A percentile compares a stretch with the other conserved stretches of the same genome.
Conservation (phyloP, 2,888 invertebrate genomes). For the Sepiola atlantica region DNA sequence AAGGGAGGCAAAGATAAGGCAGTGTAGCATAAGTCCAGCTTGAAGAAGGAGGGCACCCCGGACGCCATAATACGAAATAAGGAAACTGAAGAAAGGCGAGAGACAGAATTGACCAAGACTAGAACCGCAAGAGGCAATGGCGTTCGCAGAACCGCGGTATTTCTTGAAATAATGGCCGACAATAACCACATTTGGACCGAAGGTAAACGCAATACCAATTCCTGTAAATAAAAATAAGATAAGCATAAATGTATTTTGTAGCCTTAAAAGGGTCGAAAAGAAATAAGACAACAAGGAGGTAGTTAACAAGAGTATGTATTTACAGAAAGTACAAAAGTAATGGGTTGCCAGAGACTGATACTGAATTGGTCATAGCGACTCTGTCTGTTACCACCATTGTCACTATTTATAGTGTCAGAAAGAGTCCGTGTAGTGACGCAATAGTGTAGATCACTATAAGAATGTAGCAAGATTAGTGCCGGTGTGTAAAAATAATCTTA, state of each 20-base stretch:
- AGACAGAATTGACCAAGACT: constrained; percentile 48
- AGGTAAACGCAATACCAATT: constrained; percentile 48
- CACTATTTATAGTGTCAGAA: no score
- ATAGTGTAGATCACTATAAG: no score
- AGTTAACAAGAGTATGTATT: no score
- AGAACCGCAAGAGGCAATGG: constrained; percentile 48
- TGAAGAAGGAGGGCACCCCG: constrained; percentile 49
- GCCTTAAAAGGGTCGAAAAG: no score
- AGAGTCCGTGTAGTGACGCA: no score
- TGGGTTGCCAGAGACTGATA: no score
- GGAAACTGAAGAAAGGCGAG: constrained; percentile 47
- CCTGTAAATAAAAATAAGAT: constrained; percentile 48
- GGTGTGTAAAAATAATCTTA: no score
- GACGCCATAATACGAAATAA: constrained; percentile 48
- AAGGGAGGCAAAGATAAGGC: constrained; percentile 32
- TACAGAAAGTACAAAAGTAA: no score
- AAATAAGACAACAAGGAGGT: no score
- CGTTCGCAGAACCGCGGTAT: constrained; percentile 49
- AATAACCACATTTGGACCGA: constrained; percentile 47
- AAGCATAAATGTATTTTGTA: not conserved
- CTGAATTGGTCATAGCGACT: no score
- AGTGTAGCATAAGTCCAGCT: constrained; percentile 35
- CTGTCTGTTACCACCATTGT: no score
- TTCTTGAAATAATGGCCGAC: constrained; percentile 51
- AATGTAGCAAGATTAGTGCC: no score